Base-by-base conservation (phyloP, 2,113 vertebrate genomes). In the Proterorhinus semilunaris region DNA sequence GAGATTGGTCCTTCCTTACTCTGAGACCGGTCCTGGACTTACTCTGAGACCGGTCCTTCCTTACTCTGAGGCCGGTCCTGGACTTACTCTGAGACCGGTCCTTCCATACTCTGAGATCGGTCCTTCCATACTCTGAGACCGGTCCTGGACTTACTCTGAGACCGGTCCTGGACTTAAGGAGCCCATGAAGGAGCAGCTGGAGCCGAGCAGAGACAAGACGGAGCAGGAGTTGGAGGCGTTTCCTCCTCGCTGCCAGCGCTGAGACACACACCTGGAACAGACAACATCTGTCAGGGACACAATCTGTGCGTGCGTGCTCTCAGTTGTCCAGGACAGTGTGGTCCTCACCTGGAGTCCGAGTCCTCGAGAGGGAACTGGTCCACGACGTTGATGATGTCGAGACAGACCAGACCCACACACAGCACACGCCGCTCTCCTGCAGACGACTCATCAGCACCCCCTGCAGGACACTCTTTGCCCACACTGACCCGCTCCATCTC, bases 141-240 rank as follows among this genome's bases (percentile, higher is more conserved):
- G 17, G 53, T 10, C n/a, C 1, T 1, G 27, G 4, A 89, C 88
- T 83, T 62, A 90, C 88, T 87, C 71, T 0, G 88, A 78, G 7
- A 82, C 77, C 1, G 78, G 83, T 78, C 88, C 88, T 6, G 82
- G 43, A 8, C 80, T 62, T 66, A 90, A 55, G 0, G 87, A 88
- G 1, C 88, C 88, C 88, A 90, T 85, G 65, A 90, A 88, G 49
- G 85, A 69, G 3, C 65, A 62, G 0, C 77, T 6, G 0, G 82
- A 76, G 1, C 85, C 78, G 2, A 90, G 88, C 67, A 87, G 79
- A 0, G 87, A 84, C 64, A 90, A 66, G n/a, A 90, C 88, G 0
- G 88, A 88, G 55, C 87, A 87, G 0, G 82, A 84, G 75, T 90
- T 90, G 0, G 88, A 90, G 1, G 88, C 88, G 0, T 90, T 90